Percentiles rank a stretch among this genome's conserved stretches.
Conservation (phyloP, 2,113 vertebrate genomes). For the Prunella fulvescens region DNA sequence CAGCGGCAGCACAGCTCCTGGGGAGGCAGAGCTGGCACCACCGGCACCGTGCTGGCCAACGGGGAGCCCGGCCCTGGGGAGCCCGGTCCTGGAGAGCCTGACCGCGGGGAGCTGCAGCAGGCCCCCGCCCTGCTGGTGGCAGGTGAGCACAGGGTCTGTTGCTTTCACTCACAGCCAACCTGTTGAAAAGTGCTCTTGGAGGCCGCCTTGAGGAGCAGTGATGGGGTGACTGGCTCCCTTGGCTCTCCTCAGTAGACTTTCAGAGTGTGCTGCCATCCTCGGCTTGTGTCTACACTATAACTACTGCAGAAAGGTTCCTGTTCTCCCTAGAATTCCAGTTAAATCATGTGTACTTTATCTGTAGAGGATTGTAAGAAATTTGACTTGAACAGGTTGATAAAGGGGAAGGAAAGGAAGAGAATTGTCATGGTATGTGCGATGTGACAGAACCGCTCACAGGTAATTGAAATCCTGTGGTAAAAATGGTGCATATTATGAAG, state of each 20-base stretch:
- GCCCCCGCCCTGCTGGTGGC: neutral
- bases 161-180: neutral
- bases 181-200: neutral
- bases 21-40: constrained; percentile 15
- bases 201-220: neutral
- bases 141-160: constrained; percentile 16
- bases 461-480: neutral
- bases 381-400: neutral
- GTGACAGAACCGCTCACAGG: neutral
- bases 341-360: neutral
- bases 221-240: neutral
- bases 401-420: neutral
- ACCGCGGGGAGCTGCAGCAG: neutral
- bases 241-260: neutral
- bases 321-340: neutral
- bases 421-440: neutral
- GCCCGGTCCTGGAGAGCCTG: rapidly evolving
- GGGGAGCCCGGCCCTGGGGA: neutral
- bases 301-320: neutral
- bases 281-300: rapidly evolving
- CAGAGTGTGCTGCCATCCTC: neutral
- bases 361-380: neutral
- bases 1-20: constrained; percentile 20
- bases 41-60: constrained; percentile 36
- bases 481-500: neutral